These are phyloP conservation scores for Rhynchonema sp. DNA, from an alignment of 2,888 invertebrate genomes.

Conservation along the genomic window DNA sequence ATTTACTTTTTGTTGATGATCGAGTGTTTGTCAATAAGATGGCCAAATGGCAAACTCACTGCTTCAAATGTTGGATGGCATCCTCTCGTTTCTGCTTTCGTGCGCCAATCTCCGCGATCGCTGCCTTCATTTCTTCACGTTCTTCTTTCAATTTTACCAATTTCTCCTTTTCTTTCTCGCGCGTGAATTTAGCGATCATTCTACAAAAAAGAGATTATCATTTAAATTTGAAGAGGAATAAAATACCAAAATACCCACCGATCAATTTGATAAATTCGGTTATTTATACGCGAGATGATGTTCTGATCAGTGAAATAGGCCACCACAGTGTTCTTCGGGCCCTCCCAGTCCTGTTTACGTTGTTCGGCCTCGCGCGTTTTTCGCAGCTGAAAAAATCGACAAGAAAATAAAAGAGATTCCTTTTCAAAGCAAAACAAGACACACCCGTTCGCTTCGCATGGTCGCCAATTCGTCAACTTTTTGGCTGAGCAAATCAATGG, in stretches of 20 bases:
- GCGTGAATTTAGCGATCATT: too few species aligned
- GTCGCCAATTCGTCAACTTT: conserved; percentile 54
- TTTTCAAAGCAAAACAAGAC: background rate
- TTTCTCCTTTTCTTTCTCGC: too few species aligned
- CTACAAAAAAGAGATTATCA: background rate
- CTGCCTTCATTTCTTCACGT: too few species aligned
- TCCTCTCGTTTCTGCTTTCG: too few species aligned
- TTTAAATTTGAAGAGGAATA: background rate
- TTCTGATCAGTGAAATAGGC: conserved; percentile 62
- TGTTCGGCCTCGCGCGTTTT: conserved; percentile 47
- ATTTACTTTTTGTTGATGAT: too few species aligned
- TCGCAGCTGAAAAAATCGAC: conserved; percentile 39
- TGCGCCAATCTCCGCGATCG: too few species aligned
- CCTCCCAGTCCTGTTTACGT: conserved; percentile 31
- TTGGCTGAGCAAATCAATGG: conserved; percentile 50
- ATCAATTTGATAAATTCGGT: conserved; percentile 45
- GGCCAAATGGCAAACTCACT: too few species aligned
- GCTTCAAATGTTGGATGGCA: too few species aligned
- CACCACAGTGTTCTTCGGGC: conserved; percentile 30
- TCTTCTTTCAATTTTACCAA: too few species aligned
- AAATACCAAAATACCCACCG: conserved; percentile 11
- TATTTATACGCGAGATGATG: conserved; percentile 45
- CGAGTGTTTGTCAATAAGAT: too few species aligned
- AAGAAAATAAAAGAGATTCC: background rate
- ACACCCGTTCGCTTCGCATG: conserved; percentile 48